Evolutionary conservation across 2,113 vertebrate genomes (phyloP), one percentile per base, ranked within the genome.

Genomic region (Glareola pratincola): DNA sequence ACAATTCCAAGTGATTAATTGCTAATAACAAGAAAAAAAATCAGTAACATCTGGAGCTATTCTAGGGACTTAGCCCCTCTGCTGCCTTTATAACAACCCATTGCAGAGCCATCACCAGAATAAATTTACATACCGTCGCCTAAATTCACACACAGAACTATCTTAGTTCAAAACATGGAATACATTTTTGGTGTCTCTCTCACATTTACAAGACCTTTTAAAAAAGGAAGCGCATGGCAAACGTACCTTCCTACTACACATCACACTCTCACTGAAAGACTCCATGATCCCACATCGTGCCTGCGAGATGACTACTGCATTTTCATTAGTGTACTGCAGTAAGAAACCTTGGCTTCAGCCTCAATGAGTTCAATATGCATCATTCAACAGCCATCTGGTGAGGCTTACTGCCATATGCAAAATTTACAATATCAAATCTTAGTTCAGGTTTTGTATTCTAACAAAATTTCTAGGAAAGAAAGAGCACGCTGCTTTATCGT

Each of bases 11-110:
- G 59, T 48, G n/a, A 94, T 76, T 54, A 90, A 89, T 20, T 94
- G 78, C 43, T 94, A 95, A 74, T 47, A 92, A 89, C 16, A 82
- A 75, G 36, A 63, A 59, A 50, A 83, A 90, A 88, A 87, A 90
- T 39, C 75, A 82, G 72, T 59, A 97, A 92, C 91, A 90, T 86
- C 82, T 95, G 94, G 91, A 95, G 83, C 64, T 86, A 59, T 95
- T 60, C 60, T 86, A 45, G 59, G 56, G 37, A 48, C 43, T 83
- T 24, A 71, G 48, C 45, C 59, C 36, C 80, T 90, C 62, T 54
- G 91, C 67, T 82, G 69, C 59, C 71, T 89, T 81, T 75, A 53
- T 62, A 94, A 59, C 21, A 79, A 30, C 14, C 20, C 47, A 59
- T 4, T 12, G 72, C 48, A 66, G 53, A 89, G 47, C 86, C 75